These are phyloP conservation scores for Lepidonotus clava DNA, from an alignment of 2,888 invertebrate species.

Conservation along the genomic window DNA sequence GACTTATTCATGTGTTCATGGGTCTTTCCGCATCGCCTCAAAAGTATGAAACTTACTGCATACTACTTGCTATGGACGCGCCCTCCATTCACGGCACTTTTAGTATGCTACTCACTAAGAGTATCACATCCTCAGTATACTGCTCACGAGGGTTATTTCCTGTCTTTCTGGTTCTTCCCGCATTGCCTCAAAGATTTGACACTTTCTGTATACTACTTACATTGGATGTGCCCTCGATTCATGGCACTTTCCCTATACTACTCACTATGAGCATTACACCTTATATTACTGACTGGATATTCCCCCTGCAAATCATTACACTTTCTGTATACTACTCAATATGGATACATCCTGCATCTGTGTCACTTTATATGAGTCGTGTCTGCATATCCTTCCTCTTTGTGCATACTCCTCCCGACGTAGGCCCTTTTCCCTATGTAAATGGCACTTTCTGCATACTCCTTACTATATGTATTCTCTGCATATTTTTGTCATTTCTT, in stretches of 20 bases:
- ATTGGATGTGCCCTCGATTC: not conserved
- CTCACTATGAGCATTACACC: no score
- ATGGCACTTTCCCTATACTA: conserved; percentile 13
- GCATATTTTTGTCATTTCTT: not conserved
- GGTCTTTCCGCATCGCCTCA: no score
- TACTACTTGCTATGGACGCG: no score
- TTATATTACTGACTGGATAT: no score
- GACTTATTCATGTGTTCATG: no score
- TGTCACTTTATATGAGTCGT: no score
- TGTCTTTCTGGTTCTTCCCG: not conserved
- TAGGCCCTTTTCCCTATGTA: not conserved
- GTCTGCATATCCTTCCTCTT: no score
- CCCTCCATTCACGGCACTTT: not conserved
- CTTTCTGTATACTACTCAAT: not conserved
- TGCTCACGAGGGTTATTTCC: no score
- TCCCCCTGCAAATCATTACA: no score
- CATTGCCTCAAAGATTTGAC: not conserved
- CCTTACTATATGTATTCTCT: not conserved
- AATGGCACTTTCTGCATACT: not conserved
- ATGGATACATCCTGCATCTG: not conserved
- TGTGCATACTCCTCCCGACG: no score
- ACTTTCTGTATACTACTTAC: not conserved
- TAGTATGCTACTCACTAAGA: not conserved
- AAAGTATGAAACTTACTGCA: no score
- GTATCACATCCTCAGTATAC: not conserved